phyloP scores from a whole-genome alignment of 2,113 vertebrate genomes.

The Eudyptes chrysolophus region DNA sequence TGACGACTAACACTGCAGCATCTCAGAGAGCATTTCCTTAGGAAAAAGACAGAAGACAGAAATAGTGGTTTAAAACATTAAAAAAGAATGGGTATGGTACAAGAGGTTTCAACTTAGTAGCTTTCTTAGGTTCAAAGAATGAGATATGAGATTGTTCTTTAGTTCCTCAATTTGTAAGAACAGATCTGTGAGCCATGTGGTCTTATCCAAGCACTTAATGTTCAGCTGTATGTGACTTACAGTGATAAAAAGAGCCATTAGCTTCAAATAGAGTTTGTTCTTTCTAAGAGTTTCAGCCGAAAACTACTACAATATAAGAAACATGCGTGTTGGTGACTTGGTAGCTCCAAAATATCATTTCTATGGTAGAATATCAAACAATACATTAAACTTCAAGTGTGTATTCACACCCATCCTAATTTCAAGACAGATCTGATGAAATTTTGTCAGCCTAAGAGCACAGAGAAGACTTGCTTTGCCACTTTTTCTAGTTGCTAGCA shows the following conservation, averaged over 20 bases:
- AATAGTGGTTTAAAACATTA: background rate
- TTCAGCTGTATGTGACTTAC: background rate
- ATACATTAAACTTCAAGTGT: background rate
- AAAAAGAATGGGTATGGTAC: background rate
- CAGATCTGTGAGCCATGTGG: background rate
- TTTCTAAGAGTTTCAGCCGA: background rate
- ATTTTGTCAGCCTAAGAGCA: background rate
- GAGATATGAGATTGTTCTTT: background rate
- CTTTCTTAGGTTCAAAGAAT: background rate
- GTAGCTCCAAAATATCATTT: background rate
- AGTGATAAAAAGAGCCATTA: constrained; percentile 15
- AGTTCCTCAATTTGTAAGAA: background rate
- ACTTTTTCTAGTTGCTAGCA: background rate
- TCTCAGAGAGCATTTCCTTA: background rate
- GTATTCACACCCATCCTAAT: background rate
- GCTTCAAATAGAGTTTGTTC: background rate
- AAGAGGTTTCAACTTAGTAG: background rate
- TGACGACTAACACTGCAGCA: background rate
- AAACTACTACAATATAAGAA: background rate
- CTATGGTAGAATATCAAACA: background rate
- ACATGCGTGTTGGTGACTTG: background rate
- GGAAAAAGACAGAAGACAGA: background rate
- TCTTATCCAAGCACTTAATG: background rate
- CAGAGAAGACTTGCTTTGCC: background rate
- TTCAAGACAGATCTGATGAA: background rate